Percentiles rank a stretch among this genome's conserved stretches.
Evolutionary conservation across 2,797 vertebrate species (phyloP).

Genomic region (Chaunax sp.): DNA sequence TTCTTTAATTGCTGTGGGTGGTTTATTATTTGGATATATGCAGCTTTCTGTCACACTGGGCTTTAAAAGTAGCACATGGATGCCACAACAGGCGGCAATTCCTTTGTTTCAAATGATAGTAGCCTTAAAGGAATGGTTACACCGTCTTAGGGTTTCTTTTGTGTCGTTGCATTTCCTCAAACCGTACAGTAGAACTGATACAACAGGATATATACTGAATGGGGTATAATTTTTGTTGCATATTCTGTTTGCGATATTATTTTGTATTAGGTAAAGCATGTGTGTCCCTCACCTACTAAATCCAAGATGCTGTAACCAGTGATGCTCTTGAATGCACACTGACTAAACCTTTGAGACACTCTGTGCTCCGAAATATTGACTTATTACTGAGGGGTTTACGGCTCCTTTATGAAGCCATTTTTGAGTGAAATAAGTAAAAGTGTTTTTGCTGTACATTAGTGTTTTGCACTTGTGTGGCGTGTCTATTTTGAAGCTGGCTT

Average conservation of each 20-base stretch:
- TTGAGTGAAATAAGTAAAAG: slow-evolving; percentile 8
- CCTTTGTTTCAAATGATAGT: neutral
- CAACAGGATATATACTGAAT: too few relatives aligned
- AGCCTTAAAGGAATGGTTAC: slow-evolving; percentile 13
- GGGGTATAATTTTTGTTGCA: neutral
- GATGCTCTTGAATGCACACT: slow-evolving; percentile 27
- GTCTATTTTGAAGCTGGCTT: slow-evolving; percentile 37
- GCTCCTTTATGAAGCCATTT: slow-evolving; percentile 6
- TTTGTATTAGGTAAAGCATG: slow-evolving; percentile 18
- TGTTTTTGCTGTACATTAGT: slow-evolving; percentile 44
- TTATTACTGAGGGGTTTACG: slow-evolving; percentile 33
- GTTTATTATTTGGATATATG: slow-evolving; percentile 55
- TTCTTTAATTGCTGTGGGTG: slow-evolving; percentile 24
- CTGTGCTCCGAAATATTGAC: neutral
- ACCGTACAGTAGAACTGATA: neutral
- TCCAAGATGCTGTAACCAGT: slow-evolving; percentile 70
- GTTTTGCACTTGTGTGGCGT: slow-evolving; percentile 56
- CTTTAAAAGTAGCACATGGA: slow-evolving; percentile 27
- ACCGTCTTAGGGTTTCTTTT: slow-evolving; percentile 1
- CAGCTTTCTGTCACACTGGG: slow-evolving; percentile 31
- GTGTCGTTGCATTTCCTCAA: neutral
- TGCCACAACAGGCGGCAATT: neutral
- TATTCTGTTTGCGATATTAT: slow-evolving; percentile 10
- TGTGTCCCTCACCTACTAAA: slow-evolving; percentile 31
- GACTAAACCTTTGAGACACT: slow-evolving; percentile 8